Evolutionary conservation across 2,113 vertebrate species (phyloP), one percentile per base, ranked within the genome.

Genomic region (Phrynocephalus versicolor): DNA sequence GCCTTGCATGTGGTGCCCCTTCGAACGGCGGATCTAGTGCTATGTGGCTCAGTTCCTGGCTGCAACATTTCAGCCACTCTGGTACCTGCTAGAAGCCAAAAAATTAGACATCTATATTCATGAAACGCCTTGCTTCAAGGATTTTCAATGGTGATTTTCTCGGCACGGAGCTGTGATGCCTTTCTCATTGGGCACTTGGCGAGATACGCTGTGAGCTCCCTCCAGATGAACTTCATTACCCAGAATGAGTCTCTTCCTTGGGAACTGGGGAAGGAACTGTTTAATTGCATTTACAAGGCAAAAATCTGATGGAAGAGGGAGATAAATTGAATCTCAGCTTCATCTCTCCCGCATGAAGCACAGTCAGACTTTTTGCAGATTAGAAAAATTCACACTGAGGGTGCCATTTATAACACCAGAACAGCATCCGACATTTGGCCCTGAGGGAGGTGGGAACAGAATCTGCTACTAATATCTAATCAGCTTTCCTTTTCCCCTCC

Each of bases 401-500:
- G 95, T 92, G 92, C 95, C 94, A 67, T 97, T 95, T 97, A 96
- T 96, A 96, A 96, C 90, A 93, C 79, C 89, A 88, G 93, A 95
- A 95, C 90, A 88, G 88, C 93, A 95, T 94, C 87, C 95, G 95
- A 92, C 75, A 57, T 93, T 91, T 93, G 81, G 91, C 91, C 94
- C 96, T 79, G 71, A 76, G 96, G 94, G 94, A 93, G 92, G 94
- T 83, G 27, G 90, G 84, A 94, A 94, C 87, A 84, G 90, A 94
- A 93, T 95, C 95, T 92, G 77, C 81, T 86, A 86, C 91, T 91
- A 90, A 75, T 93, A 82, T 92, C 86, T 93, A 86, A 95, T 97
- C 94, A 93, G 94, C 96, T 96, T 45, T 37, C 77, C 64, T 72
- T 85, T 72, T 85, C 67, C 45, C 79, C 33, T 35, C 37, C 84